phyloP scores from a whole-genome alignment of 2,113 vertebrate species.

The Pagrus major region DNA sequence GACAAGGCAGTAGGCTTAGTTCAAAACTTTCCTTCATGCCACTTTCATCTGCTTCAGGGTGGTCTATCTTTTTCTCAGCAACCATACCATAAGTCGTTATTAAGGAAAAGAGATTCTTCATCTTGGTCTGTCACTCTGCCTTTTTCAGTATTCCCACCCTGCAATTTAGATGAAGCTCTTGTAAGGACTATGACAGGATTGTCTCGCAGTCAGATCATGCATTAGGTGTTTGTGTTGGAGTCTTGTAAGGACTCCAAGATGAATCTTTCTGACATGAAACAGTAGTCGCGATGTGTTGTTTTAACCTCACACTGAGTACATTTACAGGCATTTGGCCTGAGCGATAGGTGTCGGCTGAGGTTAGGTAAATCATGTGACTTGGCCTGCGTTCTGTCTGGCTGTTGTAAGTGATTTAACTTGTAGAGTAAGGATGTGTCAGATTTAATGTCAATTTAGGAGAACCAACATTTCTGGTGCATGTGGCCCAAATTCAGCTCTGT shows the following conservation, averaged over 20 bases:
- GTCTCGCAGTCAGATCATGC: conserved; percentile 46
- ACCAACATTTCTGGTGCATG: conserved; percentile 60
- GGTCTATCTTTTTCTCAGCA: conserved; percentile 58
- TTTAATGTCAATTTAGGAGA: conserved; percentile 71
- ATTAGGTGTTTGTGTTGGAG: conserved; percentile 68
- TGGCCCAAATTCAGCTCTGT: conserved; percentile 60
- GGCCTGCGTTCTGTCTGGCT: conserved; percentile 38
- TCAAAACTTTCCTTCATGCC: conserved; percentile 4
- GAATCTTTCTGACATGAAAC: conserved; percentile 68
- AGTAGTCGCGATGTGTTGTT: conserved; percentile 61
- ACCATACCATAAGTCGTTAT: conserved; percentile 26
- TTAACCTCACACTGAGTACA: conserved; percentile 60
- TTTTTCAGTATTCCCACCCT: conserved; percentile 32
- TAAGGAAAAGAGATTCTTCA: conserved; percentile 48
- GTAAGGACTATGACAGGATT: conserved; percentile 3
- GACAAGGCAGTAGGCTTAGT: conserved; percentile 28
- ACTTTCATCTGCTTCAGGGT: conserved; percentile 61
- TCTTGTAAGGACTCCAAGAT: conserved; percentile 26
- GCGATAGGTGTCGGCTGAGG: conserved; percentile 55
- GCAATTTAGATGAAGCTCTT: conserved; percentile 25
- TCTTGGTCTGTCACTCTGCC: conserved; percentile 37
- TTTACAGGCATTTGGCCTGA: conserved; percentile 64
- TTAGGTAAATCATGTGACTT: conserved; percentile 68
- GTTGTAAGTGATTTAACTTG: conserved; percentile 67
- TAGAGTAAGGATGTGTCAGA: conserved; percentile 68